Base-by-base conservation (phyloP, 2,113 vertebrate genomes). In the Chaetorhynchus papuensis region DNA sequence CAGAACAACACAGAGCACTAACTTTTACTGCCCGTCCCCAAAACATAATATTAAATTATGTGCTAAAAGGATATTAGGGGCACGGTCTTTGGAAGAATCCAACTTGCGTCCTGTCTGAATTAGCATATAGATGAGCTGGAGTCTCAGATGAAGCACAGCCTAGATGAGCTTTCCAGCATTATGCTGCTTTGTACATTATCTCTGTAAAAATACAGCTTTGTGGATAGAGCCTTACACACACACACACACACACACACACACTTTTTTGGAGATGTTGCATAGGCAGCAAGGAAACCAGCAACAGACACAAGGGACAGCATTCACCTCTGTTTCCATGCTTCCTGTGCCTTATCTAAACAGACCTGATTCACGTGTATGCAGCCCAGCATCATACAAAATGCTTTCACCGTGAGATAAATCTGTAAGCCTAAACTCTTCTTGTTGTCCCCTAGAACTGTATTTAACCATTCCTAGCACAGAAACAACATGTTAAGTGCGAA, bases 121-220 rank as follows among this genome's bases (percentile, higher is more conserved):
- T 98, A 97, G 95, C 97, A 98, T 98, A 93, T 97, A 98, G 96
- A 97, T 98, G 96, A 98, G 81, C 77, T 96, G 96, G 95, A 95
- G 97, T 80, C 93, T 85, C 83, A 85, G 77, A 92, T 77, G 80
- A 95, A 96, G 91, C 84, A 77, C 68, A 92, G 5, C 35, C 74
- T 45, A 45, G 87, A 93, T 93, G 93, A 93, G 68, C 86, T 97
- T 80, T 65, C 63, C 21, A 76, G 66, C 52, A 23, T 80, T 91
- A 33, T 78, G 63, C 87, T 97, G 61, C 92, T 93, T 97, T 94
- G 77, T 92, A 56, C 3, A 9, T 70, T 89, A 70, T 54, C 50
- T 64, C 76, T 70, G 45, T 92, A 85, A 75, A 89, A 95, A 81
- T 33, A 42, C 19, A 70, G 45, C 59, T 37, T 66, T 83, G 91